phyloP scores from a whole-genome alignment of 2,888 invertebrate genomes.

The Drosophila borealis region DNA sequence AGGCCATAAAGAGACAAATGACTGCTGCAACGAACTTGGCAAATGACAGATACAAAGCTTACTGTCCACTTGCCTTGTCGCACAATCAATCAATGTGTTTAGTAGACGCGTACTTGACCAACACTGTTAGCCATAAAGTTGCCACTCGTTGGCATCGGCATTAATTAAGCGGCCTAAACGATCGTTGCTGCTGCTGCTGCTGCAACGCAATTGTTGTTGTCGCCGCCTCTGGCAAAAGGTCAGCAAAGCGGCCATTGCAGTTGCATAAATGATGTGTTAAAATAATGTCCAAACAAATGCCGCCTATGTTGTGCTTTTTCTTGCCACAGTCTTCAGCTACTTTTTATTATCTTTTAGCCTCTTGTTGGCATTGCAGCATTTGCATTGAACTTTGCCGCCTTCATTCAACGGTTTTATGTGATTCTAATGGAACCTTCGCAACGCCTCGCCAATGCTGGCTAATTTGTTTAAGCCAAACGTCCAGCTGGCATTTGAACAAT shows the following conservation, averaged over 20 bases:
- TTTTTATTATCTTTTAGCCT: slow-evolving; percentile 19
- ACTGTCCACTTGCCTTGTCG: slow-evolving; percentile 37
- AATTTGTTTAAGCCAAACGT: slow-evolving; percentile 47
- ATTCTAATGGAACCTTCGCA: slow-evolving; percentile 51
- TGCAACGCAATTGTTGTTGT: slow-evolving; percentile 9
- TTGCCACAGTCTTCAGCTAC: slow-evolving; percentile 13
- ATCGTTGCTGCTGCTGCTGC: slow-evolving; percentile 36
- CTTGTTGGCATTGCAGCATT: slow-evolving; percentile 48
- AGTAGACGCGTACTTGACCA: slow-evolving; percentile 57
- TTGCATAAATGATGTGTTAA: slow-evolving; percentile 73
- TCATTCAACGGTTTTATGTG: slow-evolving; percentile 35
- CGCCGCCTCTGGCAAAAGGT: slow-evolving; percentile 61
- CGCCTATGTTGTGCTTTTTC: slow-evolving; percentile 19
- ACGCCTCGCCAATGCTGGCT: slow-evolving; percentile 26
- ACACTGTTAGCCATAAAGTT: slow-evolving; percentile 57
- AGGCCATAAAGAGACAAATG: slow-evolving; percentile 28
- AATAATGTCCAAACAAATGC: slow-evolving; percentile 53
- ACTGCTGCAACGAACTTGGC: slow-evolving; percentile 43
- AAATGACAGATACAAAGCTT: slow-evolving; percentile 21
- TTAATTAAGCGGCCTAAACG: slow-evolving; percentile 64
- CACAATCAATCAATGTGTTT: slow-evolving; percentile 57
- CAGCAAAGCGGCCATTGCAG: slow-evolving; percentile 58
- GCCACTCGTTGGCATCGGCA: slow-evolving; percentile 63
- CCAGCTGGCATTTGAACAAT: slow-evolving; percentile 56
- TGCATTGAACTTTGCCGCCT: slow-evolving; percentile 73